phyloP scores from a whole-genome alignment of 2,888 invertebrate genomes.

The Enchytraeus crypticus region DNA sequence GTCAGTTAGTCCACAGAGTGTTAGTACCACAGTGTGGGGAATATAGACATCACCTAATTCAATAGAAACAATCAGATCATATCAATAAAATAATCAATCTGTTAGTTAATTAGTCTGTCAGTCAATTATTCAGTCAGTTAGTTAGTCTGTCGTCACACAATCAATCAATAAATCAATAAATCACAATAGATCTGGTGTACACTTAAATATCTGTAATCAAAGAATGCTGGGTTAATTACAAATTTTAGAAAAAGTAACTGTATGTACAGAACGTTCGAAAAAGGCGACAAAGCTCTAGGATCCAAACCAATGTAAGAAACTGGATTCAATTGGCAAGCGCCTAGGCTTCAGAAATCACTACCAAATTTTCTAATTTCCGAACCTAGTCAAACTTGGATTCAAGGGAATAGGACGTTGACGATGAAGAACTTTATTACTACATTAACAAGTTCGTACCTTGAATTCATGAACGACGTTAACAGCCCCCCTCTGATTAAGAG shows the following conservation, averaged over 20 bases:
- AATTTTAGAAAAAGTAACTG: not conserved
- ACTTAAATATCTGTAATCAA: not conserved
- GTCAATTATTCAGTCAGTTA: not conserved
- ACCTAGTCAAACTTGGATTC: not conserved
- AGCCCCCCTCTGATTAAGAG: slow-evolving; percentile 25
- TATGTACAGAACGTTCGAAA: not conserved
- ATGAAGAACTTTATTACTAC: too few species aligned
- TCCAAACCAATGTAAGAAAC: too few species aligned
- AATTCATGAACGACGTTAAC: slow-evolving; percentile 27
- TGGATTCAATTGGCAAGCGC: too few species aligned
- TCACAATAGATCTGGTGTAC: too few species aligned
- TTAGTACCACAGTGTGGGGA: slow-evolving; percentile 29
- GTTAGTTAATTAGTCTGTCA: too few species aligned
- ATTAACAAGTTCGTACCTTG: too few species aligned
- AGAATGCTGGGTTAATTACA: not conserved
- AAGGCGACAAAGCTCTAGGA: too few species aligned
- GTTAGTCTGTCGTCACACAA: too few species aligned
- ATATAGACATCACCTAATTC: slow-evolving; percentile 28
- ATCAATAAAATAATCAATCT: not conserved
- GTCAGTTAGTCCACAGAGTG: not conserved
- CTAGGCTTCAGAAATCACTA: too few species aligned
- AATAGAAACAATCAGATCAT: not conserved
- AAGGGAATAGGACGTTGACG: not conserved
- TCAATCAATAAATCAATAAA: too few species aligned
- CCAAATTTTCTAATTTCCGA: too few species aligned